Evolutionary conservation across 2,888 invertebrate genomes (phyloP).

Genomic region (Lampropteryx suffumata): DNA sequence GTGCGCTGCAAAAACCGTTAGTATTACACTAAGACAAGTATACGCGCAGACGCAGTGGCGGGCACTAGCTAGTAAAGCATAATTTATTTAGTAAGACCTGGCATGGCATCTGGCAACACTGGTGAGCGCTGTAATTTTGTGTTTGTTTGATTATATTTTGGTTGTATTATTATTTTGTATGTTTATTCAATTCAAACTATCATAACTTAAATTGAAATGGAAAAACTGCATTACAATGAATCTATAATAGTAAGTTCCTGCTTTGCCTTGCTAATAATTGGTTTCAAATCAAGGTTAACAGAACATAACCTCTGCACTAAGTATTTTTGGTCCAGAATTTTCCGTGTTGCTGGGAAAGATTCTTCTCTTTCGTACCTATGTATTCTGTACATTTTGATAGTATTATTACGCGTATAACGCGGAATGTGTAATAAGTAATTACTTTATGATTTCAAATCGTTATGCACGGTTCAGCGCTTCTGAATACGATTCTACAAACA

Average conservation of each 20-base stretch:
- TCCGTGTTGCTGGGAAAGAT: background rate
- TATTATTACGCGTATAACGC: too few species aligned
- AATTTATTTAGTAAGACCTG: too few species aligned
- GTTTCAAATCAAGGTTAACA: background rate
- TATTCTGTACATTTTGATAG: background rate
- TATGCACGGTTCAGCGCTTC: slow-evolving; percentile 5
- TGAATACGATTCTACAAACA: slow-evolving; percentile 1
- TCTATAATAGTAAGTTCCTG: background rate
- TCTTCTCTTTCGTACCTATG: background rate
- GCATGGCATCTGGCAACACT: too few species aligned
- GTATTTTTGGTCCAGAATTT: background rate
- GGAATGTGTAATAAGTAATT: background rate
- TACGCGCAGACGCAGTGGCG: too few species aligned
- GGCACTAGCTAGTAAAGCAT: too few species aligned
- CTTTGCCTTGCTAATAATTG: background rate
- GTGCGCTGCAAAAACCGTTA: too few species aligned
- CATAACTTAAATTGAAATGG: too few species aligned
- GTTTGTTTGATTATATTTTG: too few species aligned
- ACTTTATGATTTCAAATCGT: background rate
- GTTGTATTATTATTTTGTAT: too few species aligned
- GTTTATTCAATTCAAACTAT: too few species aligned
- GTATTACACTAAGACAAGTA: too few species aligned
- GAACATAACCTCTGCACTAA: background rate
- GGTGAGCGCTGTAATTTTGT: too few species aligned
- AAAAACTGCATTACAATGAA: background rate